Conservation (phyloP, 2,888 invertebrate species). For the Homarus gammarus region DNA sequence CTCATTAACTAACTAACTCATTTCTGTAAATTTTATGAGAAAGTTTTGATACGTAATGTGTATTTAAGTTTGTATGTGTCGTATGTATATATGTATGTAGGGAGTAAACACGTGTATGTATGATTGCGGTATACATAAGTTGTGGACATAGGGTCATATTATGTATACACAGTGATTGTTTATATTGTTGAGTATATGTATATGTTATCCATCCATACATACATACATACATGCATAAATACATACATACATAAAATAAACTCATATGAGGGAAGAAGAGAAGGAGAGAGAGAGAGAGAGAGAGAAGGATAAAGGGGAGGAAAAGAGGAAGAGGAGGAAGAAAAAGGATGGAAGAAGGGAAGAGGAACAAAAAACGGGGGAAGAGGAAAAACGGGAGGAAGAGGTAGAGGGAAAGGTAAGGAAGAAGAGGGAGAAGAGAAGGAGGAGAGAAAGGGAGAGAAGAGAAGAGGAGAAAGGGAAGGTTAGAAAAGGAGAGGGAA, state of each 20-base stretch:
- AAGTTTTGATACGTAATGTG: not conserved
- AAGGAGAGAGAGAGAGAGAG: not conserved
- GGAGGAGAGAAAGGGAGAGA: not conserved
- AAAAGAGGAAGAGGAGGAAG: not conserved
- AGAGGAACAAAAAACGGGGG: not conserved
- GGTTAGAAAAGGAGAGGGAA: too few species aligned
- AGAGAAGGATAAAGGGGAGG: not conserved
- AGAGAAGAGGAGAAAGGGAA: too few species aligned
- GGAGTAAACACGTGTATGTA: conserved; percentile 6
- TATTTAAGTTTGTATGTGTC: conserved; percentile 16
- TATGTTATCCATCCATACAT: not conserved
- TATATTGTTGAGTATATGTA: conserved; percentile 22
- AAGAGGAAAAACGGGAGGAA: not conserved
- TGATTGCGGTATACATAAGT: too few species aligned
- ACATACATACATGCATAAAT: conserved; percentile 4
- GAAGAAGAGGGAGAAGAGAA: not conserved
- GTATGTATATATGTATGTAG: conserved; percentile 37
- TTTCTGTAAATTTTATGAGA: too few species aligned
- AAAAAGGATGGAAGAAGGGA: not conserved
- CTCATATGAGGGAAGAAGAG: not conserved
- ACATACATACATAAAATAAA: conserved; percentile 9
- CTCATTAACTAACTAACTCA: not conserved
- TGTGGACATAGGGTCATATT: too few species aligned
- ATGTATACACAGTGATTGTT: too few species aligned
- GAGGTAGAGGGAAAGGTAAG: not conserved